Conservation (phyloP, 2,113 vertebrate genomes). For the Megaleporinus macrocephalus region DNA sequence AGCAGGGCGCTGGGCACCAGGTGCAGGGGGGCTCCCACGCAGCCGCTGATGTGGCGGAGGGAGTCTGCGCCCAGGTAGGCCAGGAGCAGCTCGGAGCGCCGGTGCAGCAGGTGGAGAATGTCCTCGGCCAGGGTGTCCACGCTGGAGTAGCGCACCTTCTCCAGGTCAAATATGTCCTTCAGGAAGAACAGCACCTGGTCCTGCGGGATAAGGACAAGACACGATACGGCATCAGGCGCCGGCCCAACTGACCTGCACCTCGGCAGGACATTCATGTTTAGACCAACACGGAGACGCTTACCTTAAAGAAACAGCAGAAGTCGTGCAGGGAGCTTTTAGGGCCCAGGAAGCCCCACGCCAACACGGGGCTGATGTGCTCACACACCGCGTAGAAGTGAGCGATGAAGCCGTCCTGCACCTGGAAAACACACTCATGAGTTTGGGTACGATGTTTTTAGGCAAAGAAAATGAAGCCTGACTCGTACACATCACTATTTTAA, state of each 20-base stretch:
- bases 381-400: constrained; percentile 94
- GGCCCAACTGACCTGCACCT: too few relatives aligned
- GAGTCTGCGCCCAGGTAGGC: constrained; percentile 82
- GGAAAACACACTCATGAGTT: constrained; percentile 13
- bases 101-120: constrained; percentile 83
- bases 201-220: constrained; percentile 63
- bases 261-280: not conserved
- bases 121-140: constrained; percentile 89
- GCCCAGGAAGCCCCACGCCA: constrained; percentile 96
- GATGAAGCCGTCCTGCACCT: constrained; percentile 94
- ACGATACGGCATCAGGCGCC: not conserved
- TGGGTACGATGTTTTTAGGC: not conserved
- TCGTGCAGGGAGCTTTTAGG: constrained; percentile 91
- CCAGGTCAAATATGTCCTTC: constrained; percentile 96
- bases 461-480: too few relatives aligned
- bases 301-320: constrained; percentile 96
- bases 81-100: constrained; percentile 84
- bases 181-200: constrained; percentile 94
- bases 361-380: constrained; percentile 92
- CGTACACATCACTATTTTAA: too few relatives aligned
- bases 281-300: constrained; percentile 55
- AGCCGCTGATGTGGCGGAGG: constrained; percentile 66
- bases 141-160: constrained; percentile 90
- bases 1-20: constrained; percentile 68
- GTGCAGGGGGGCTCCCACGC: constrained; percentile 58